Evolutionary conservation across 2,113 vertebrate genomes (phyloP).

Genomic region (Phalacrocorax pelagicus): DNA sequence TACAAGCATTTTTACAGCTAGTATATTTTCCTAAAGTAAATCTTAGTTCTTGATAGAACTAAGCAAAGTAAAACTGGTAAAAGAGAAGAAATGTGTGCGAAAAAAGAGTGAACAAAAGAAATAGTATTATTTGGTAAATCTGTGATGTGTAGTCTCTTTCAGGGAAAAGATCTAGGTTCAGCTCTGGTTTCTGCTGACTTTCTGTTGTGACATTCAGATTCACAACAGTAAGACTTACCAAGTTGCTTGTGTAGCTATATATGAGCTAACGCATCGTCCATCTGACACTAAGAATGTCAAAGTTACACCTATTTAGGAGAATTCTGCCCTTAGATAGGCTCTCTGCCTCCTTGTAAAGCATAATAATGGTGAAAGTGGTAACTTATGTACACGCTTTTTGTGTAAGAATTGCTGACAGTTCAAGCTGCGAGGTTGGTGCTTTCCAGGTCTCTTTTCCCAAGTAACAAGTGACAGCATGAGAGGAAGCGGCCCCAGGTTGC

Average conservation of each 20-base stretch:
- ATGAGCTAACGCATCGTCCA: neutral
- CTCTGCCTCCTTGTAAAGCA: neutral
- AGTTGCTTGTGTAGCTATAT: neutral
- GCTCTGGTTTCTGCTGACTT: neutral
- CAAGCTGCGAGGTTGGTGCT: accelerated
- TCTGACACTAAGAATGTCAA: neutral
- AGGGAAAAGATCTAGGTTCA: neutral
- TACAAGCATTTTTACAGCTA: neutral
- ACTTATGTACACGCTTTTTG: neutral
- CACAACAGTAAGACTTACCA: neutral
- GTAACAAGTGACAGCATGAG: too few relatives aligned
- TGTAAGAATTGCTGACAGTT: neutral
- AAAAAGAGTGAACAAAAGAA: neutral
- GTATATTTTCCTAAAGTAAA: neutral
- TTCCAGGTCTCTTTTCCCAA: neutral
- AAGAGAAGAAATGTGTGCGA: neutral
- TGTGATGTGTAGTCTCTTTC: neutral
- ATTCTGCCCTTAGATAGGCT: neutral
- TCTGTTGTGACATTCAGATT: neutral
- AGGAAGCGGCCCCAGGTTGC: too few relatives aligned
- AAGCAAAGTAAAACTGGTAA: neutral
- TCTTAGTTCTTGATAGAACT: neutral
- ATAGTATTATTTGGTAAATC: neutral
- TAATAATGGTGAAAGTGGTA: neutral
- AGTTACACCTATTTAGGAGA: neutral